Conservation (phyloP, 1,140 invertebrate species). For the Cherax destructor region DNA sequence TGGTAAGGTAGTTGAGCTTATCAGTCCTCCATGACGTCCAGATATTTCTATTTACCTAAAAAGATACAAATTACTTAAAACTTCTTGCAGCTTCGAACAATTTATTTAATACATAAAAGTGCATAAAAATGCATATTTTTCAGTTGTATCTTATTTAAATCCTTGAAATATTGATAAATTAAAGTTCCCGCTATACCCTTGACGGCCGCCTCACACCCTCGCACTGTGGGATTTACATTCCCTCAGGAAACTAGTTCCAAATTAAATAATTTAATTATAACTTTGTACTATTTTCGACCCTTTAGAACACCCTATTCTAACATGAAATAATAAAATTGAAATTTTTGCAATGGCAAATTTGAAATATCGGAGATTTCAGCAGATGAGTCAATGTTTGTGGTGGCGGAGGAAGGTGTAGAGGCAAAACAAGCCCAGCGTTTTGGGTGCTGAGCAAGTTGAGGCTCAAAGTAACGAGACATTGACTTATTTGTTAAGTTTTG, state of each 20-base stretch:
- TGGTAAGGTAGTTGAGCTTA: conserved; percentile 32
- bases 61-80: no score
- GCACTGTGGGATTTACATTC: neutral
- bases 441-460: conserved; percentile 30
- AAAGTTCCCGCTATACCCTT: conserved; percentile 22
- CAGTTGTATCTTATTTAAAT: no score
- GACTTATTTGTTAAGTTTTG: conserved; percentile 17
- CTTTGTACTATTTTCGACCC: neutral
- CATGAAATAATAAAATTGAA: neutral
- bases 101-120: neutral
- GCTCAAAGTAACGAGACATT: conserved; percentile 28
- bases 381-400: conserved; percentile 34
- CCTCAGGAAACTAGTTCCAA: conserved; percentile 24
- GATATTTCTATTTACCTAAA: neutral
- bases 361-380: neutral
- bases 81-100: neutral
- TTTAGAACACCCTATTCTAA: neutral
- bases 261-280: conserved; percentile 8
- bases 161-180: conserved; percentile 13
- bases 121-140: neutral
- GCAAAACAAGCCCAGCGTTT: conserved; percentile 61
- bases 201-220: neutral
- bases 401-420: conserved; percentile 39
- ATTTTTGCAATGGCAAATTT: neutral
- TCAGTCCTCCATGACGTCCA: conserved; percentile 29